A percentile compares a stretch with the other conserved stretches of the same genome.
Conservation (phyloP, 2,888 invertebrate species). For the Scaptomyza tumidula region DNA sequence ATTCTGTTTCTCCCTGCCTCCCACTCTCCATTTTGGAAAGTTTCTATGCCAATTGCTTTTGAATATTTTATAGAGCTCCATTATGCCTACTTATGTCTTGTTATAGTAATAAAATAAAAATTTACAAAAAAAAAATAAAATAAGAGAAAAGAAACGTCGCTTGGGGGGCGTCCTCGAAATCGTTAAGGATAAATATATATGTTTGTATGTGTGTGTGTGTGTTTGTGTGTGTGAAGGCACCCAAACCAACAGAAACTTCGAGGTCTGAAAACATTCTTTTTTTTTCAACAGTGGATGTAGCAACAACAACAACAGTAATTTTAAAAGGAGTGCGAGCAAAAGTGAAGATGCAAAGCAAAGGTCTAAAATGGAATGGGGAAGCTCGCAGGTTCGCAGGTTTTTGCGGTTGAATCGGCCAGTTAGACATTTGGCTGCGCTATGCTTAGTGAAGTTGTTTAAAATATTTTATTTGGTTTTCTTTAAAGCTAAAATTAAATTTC, state of each 20-base stretch:
- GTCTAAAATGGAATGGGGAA: constrained; percentile 10
- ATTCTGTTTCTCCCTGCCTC: too few relatives aligned
- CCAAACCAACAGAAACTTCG: constrained; percentile 27
- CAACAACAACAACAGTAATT: constrained; percentile 18
- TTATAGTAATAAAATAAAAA: constrained; percentile 83
- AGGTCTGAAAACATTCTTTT: constrained; percentile 54
- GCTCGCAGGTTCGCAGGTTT: neutral
- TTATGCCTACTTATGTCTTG: constrained; percentile 83
- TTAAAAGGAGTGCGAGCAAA: constrained; percentile 30
- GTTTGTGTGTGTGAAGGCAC: neutral
- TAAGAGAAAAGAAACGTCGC: constrained; percentile 42
- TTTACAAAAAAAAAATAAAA: constrained; percentile 62
- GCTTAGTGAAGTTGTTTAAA: too few relatives aligned
- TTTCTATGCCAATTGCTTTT: constrained; percentile 80
- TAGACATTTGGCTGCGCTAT: constrained; percentile 18
- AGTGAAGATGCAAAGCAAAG: constrained; percentile 27
- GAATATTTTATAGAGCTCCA: constrained; percentile 81
- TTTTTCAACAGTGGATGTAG: constrained; percentile 36
- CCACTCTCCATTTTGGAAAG: constrained; percentile 25
- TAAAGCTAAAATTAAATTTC: too few relatives aligned
- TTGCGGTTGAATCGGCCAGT: constrained; percentile 23
- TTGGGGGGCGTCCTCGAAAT: constrained; percentile 40
- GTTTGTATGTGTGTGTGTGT: neutral
- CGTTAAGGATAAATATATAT: constrained; percentile 67
- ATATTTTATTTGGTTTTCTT: too few relatives aligned